Percentiles rank a stretch among this genome's conserved stretches.
Evolutionary conservation across 2,888 invertebrate species (phyloP).

Genomic region (Nymphalis c-album): DNA sequence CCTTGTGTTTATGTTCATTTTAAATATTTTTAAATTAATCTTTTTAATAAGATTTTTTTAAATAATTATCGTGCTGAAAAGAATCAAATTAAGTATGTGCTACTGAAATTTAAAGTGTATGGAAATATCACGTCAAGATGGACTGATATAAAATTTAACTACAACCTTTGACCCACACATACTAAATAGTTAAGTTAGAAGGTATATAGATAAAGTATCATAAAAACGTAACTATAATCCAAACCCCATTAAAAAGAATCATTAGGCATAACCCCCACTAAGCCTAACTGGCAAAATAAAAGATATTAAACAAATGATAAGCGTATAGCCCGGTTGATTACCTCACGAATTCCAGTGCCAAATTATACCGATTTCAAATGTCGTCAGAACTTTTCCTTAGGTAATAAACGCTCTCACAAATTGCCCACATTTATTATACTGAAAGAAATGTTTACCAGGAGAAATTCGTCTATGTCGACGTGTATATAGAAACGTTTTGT

Average conservation of each 20-base stretch:
- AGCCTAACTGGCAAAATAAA: constrained; percentile 17
- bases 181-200: too few species aligned
- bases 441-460: constrained; percentile 61
- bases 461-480: constrained; percentile 50
- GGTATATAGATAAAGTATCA: too few species aligned
- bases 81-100: too few species aligned
- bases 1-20: not conserved
- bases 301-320: constrained; percentile 24
- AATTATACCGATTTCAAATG: constrained; percentile 74
- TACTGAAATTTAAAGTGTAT: too few species aligned
- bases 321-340: constrained; percentile 66
- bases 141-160: too few species aligned
- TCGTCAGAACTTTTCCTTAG: constrained; percentile 77
- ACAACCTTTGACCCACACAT: too few species aligned
- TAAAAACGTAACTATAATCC: not conserved
- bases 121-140: too few species aligned
- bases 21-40: too few species aligned
- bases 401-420: constrained; percentile 78
- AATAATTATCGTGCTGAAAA: not conserved
- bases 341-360: constrained; percentile 67
- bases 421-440: constrained; percentile 73
- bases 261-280: not conserved
- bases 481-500: constrained; percentile 16
- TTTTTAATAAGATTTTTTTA: too few species aligned
- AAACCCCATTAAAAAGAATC: not conserved